Percentiles rank a stretch among this genome's conserved stretches.
Conservation (phyloP, 2,888 invertebrate species). For the Argyra leucocephala region DNA sequence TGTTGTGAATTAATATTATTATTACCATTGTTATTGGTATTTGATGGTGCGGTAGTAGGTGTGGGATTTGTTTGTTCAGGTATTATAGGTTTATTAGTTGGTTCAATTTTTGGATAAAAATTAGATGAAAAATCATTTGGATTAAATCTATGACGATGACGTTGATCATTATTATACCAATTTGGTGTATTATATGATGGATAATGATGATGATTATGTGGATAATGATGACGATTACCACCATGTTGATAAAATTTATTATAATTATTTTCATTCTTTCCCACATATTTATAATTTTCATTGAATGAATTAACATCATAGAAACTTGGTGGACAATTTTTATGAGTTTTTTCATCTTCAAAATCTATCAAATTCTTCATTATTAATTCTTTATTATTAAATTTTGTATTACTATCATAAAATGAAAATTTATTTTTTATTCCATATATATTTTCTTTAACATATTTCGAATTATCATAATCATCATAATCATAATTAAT, state of each 20-base stretch:
- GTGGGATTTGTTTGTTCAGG: neutral
- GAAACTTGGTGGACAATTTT: constrained; percentile 36
- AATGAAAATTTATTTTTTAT: neutral
- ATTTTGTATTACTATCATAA: neutral
- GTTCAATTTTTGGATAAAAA: neutral
- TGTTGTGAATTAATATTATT: constrained; percentile 25
- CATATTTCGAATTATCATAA: constrained; percentile 11
- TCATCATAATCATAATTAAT: constrained; percentile 24
- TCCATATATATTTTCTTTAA: too few relatives aligned
- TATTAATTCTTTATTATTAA: neutral
- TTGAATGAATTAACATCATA: constrained; percentile 27
- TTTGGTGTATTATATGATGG: neutral
- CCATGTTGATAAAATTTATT: neutral
- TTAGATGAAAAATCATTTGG: neutral
- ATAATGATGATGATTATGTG: constrained; percentile 16
- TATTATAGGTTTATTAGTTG: neutral
- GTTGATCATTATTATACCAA: neutral
- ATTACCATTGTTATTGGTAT: constrained; percentile 8
- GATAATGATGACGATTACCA: constrained; percentile 7
- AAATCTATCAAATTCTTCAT: constrained; percentile 31
- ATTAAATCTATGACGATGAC: neutral
- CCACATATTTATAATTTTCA: neutral
- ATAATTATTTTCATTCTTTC: neutral
- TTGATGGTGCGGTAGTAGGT: constrained; percentile 7
- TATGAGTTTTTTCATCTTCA: constrained; percentile 33